Percentiles rank a stretch among this genome's conserved stretches.
These are phyloP conservation scores for Panthera tigris DNA, from an alignment of 2,113 vertebrate species.

Conservation along the genomic window DNA sequence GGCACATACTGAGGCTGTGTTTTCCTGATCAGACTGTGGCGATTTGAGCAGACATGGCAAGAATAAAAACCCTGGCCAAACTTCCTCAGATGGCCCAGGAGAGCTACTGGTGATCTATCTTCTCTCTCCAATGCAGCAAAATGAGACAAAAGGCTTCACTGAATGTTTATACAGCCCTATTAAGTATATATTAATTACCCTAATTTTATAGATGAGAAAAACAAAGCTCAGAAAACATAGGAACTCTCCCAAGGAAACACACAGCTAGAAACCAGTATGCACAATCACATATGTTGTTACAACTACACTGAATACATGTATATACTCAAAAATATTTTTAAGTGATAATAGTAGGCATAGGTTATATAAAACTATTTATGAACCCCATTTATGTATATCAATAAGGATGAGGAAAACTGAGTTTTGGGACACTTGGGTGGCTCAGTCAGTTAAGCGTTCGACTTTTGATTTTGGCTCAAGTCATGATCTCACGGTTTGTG, in stretches of 20 bases:
- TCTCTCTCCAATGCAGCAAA: background rate
- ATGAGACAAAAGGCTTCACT: background rate
- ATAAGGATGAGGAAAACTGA: slow-evolving; percentile 51
- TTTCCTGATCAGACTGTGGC: background rate
- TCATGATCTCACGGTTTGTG: too few species aligned
- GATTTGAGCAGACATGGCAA: background rate
- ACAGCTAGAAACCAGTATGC: background rate
- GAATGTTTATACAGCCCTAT: slow-evolving; percentile 5
- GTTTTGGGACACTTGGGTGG: background rate
- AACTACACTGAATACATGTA: background rate
- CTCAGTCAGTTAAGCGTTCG: too few species aligned
- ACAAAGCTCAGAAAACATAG: slow-evolving; percentile 35
- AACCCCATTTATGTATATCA: background rate
- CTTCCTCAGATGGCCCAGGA: background rate
- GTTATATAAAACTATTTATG: slow-evolving; percentile 18
- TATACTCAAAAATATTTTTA: slow-evolving; percentile 39
- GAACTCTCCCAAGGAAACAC: slow-evolving; percentile 21
- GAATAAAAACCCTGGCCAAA: background rate
- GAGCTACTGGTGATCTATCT: background rate
- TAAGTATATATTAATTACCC: slow-evolving; percentile 20
- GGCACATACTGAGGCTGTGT: background rate
- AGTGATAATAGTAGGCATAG: background rate
- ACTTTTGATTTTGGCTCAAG: too few species aligned
- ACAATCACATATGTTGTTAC: slow-evolving; percentile 21
- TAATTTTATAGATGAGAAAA: slow-evolving; percentile 47